Conservation (phyloP, 2,113 vertebrate species). For the Copsychus sechellarum region DNA sequence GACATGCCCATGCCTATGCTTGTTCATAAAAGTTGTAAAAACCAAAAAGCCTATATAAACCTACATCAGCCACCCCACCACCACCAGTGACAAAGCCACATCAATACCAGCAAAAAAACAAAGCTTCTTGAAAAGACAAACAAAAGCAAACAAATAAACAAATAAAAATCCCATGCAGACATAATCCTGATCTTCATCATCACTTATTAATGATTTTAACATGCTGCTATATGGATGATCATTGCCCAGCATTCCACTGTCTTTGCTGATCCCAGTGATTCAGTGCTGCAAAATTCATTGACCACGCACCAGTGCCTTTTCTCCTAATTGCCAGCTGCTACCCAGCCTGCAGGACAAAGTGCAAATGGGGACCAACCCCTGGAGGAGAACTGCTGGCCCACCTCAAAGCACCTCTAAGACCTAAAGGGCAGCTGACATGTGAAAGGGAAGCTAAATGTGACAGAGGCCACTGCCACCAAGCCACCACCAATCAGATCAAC, state of each 20-base stretch:
- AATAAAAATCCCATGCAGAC: background rate
- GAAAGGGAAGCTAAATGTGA: background rate
- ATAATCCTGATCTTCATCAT: background rate
- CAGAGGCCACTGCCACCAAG: background rate
- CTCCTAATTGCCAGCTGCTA: background rate
- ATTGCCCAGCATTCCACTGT: background rate
- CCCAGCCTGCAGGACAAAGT: background rate
- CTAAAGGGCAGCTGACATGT: accelerated
- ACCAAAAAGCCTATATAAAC: background rate
- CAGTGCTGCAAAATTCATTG: background rate
- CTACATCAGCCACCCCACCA: background rate
- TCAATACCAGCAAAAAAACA: background rate
- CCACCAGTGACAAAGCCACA: background rate
- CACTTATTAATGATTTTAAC: background rate
- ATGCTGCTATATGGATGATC: background rate
- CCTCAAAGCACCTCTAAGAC: background rate
- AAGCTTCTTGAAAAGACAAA: background rate
- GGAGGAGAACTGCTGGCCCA: background rate
- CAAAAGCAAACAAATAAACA: background rate
- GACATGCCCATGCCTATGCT: background rate
- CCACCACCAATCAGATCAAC: background rate
- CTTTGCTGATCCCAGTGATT: background rate
- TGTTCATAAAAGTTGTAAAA: background rate
- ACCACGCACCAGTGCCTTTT: background rate
- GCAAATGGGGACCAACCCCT: accelerated